A percentile compares a stretch with the other conserved stretches of the same genome.
These are phyloP conservation scores for Galbula dea DNA, from an alignment of 2,113 vertebrate genomes.

Conservation along the genomic window DNA sequence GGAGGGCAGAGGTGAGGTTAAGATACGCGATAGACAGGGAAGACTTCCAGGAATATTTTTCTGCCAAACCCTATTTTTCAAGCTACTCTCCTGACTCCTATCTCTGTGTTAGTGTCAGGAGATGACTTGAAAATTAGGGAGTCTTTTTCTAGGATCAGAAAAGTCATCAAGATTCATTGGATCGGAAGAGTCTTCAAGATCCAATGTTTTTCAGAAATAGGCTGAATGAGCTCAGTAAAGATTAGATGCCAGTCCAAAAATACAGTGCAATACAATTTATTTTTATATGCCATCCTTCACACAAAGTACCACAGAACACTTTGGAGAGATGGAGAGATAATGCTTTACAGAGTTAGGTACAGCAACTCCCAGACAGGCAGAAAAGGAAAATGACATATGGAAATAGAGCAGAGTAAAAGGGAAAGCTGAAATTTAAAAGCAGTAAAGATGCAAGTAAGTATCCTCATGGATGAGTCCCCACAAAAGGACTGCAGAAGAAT, in stretches of 20 bases:
- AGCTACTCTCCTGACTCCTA: constrained; percentile 26
- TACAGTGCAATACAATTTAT: constrained; percentile 71
- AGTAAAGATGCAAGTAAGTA: constrained; percentile 58
- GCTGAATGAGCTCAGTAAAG: constrained; percentile 63
- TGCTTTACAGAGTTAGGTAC: constrained; percentile 69
- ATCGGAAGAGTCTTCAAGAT: constrained; percentile 66
- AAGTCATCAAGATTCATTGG: constrained; percentile 70
- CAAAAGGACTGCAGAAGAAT: not conserved
- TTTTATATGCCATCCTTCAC: constrained; percentile 73
- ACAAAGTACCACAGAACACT: constrained; percentile 71
- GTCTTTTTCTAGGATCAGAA: constrained; percentile 60
- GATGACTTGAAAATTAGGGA: constrained; percentile 67
- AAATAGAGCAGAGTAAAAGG: constrained; percentile 57
- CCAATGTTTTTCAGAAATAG: constrained; percentile 64
- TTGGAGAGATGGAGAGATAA: constrained; percentile 69
- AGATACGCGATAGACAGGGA: not conserved
- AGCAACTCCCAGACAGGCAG: constrained; percentile 65
- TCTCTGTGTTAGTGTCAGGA: constrained; percentile 56
- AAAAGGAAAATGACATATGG: constrained; percentile 69
- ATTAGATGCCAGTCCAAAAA: constrained; percentile 70
- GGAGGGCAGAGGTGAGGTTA: constrained; percentile 30
- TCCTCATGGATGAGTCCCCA: constrained; percentile 16
- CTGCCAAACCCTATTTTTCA: constrained; percentile 41
- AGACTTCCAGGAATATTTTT: constrained; percentile 16
- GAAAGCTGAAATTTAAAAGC: constrained; percentile 62